These are phyloP conservation scores for Casuarius casuarius DNA, from an alignment of 2,113 vertebrate species.

Conservation along the genomic window DNA sequence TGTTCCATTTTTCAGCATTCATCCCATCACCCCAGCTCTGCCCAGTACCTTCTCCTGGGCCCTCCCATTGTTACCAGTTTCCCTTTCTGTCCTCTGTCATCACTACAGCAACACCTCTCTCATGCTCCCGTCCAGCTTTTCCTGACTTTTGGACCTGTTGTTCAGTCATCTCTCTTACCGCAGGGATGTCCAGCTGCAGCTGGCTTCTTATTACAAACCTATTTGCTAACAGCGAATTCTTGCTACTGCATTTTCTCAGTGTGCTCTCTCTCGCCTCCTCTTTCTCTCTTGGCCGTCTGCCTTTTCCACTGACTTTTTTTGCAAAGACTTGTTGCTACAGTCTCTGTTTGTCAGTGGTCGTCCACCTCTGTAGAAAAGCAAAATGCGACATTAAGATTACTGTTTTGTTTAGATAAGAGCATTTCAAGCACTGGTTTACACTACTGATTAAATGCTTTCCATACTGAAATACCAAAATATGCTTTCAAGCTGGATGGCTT, in stretches of 20 bases:
- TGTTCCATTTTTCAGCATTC: neutral
- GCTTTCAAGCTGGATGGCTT: neutral
- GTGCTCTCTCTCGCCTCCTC: too few species aligned
- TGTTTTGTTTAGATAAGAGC: neutral
- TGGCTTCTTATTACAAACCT: neutral
- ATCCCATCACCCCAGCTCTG: neutral
- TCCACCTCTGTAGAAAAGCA: neutral
- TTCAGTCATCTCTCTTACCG: neutral
- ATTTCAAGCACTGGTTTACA: neutral
- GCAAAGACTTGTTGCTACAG: neutral
- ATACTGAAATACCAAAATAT: neutral
- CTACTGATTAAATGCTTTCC: neutral
- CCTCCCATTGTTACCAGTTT: accelerated
- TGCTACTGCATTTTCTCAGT: neutral
- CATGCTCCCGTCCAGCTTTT: neutral
- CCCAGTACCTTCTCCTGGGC: neutral
- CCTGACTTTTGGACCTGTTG: neutral
- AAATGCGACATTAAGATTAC: neutral
- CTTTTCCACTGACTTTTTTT: neutral
- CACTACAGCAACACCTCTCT: neutral
- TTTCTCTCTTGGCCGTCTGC: too few species aligned
- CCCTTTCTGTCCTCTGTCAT: neutral
- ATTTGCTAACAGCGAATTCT: neutral
- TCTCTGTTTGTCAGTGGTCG: neutral
- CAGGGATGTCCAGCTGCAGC: neutral